A percentile compares a stretch with the other conserved stretches of the same genome.
Evolutionary conservation across 2,888 invertebrate genomes (phyloP).

Genomic region (Nyleta sp.): DNA sequence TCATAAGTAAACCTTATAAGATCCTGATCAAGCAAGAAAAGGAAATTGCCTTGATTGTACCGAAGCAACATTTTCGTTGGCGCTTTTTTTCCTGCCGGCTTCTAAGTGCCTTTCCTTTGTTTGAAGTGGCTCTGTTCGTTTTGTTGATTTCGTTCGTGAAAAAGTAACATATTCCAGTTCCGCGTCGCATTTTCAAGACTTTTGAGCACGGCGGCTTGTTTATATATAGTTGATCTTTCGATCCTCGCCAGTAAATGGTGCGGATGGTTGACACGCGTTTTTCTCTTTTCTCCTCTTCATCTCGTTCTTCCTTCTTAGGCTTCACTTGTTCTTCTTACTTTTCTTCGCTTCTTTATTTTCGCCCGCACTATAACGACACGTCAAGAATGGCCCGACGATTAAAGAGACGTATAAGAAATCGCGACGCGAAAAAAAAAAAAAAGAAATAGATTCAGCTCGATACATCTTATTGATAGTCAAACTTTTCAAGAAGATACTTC

Average conservation of each 20-base stretch:
- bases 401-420: too few species aligned
- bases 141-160: constrained; percentile 35
- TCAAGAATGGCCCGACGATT: constrained; percentile 47
- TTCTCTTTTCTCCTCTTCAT: constrained; percentile 43
- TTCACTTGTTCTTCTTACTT: constrained; percentile 56
- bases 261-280: constrained; percentile 50
- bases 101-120: too few species aligned
- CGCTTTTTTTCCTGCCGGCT: too few species aligned
- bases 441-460: too few species aligned
- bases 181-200: constrained; percentile 55
- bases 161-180: constrained; percentile 29
- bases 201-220: constrained; percentile 66
- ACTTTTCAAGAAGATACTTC: too few species aligned
- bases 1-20: too few species aligned
- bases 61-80: too few species aligned
- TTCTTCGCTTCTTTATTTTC: constrained; percentile 65
- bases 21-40: too few species aligned
- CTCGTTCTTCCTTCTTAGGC: constrained; percentile 56
- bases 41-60: too few species aligned
- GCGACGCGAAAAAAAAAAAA: too few species aligned
- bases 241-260: constrained; percentile 68
- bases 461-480: too few species aligned
- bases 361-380: constrained; percentile 56
- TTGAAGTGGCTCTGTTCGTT: too few species aligned
- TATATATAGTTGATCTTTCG: constrained; percentile 79